Conservation (phyloP, 2,113 vertebrate genomes). For the Salvelinus sp. region DNA sequence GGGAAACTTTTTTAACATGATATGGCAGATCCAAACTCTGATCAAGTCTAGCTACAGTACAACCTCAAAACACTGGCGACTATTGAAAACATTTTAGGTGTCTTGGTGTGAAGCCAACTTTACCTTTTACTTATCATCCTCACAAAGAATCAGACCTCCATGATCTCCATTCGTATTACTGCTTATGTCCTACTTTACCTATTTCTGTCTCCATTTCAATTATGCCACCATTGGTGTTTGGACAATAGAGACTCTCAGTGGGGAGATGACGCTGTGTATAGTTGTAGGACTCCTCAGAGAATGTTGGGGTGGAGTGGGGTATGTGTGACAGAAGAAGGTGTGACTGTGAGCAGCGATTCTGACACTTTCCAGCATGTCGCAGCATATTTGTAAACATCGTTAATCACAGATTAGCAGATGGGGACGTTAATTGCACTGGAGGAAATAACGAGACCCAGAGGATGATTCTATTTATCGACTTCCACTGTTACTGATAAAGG, state of each 20-base stretch:
- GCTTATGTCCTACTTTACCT: neutral
- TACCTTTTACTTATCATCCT: neutral
- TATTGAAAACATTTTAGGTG: neutral
- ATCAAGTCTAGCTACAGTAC: slow-evolving; percentile 18
- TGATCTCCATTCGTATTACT: neutral
- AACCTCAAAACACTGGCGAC: neutral
- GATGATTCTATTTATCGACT: slow-evolving; percentile 87
- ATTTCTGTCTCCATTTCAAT: neutral
- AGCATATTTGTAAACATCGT: slow-evolving; percentile 88
- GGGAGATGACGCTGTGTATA: no score
- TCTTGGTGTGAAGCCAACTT: neutral
- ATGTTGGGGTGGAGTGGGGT: no score
- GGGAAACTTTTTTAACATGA: slow-evolving; percentile 34
- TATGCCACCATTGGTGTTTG: slow-evolving; percentile 5
- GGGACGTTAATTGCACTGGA: no score
- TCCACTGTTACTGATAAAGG: slow-evolving; percentile 65
- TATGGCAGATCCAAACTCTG: slow-evolving; percentile 14
- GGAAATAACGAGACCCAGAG: slow-evolving; percentile 85
- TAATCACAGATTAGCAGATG: slow-evolving; percentile 96
- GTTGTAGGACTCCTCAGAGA: no score
- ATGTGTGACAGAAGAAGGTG: neutral
- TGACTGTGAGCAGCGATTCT: slow-evolving; percentile 31
- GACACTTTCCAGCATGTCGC: slow-evolving; percentile 59
- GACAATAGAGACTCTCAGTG: no score
- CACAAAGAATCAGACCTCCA: neutral